Conservation (phyloP, 1,140 invertebrate species). For the Muscidifurax raptorellus region DNA sequence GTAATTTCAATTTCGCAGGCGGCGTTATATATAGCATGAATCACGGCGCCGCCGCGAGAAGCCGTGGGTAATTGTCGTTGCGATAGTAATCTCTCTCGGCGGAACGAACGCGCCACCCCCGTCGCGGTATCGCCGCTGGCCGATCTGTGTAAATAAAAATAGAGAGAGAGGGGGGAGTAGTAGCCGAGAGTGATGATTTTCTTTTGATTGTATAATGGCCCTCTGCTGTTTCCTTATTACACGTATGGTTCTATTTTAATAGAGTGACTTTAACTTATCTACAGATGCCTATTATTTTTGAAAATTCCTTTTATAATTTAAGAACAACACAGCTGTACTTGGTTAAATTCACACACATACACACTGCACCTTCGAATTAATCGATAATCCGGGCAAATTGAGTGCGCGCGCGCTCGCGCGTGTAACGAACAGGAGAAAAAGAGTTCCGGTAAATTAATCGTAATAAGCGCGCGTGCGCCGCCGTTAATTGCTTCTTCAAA, state of each 20-base stretch:
- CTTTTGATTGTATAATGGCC: background rate
- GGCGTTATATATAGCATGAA: conserved; percentile 38
- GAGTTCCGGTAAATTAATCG: conserved; percentile 25
- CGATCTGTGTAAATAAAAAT: background rate
- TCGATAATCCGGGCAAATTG: background rate
- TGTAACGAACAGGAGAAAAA: background rate
- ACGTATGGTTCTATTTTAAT: background rate
- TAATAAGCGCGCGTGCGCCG: background rate
- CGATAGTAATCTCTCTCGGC: conserved; percentile 28
- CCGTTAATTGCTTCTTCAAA: conserved; percentile 26
- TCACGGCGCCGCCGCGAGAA: conserved; percentile 24
- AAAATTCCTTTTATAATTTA: too few species aligned
- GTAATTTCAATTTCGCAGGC: conserved; percentile 45
- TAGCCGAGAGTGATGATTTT: background rate
- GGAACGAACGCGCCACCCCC: conserved; percentile 11
- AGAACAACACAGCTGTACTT: too few species aligned
- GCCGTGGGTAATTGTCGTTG: conserved; percentile 34
- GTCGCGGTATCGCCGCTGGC: conserved; percentile 5
- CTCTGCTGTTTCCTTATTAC: background rate
- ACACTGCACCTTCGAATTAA: background rate
- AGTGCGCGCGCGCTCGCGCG: background rate
- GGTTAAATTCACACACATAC: background rate
- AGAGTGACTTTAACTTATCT: background rate
- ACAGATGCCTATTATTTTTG: too few species aligned
- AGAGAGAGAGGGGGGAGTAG: background rate